Evolutionary conservation across 2,113 vertebrate species (phyloP), one percentile per base, ranked within the genome.

Genomic region (Pteronura brasiliensis): DNA sequence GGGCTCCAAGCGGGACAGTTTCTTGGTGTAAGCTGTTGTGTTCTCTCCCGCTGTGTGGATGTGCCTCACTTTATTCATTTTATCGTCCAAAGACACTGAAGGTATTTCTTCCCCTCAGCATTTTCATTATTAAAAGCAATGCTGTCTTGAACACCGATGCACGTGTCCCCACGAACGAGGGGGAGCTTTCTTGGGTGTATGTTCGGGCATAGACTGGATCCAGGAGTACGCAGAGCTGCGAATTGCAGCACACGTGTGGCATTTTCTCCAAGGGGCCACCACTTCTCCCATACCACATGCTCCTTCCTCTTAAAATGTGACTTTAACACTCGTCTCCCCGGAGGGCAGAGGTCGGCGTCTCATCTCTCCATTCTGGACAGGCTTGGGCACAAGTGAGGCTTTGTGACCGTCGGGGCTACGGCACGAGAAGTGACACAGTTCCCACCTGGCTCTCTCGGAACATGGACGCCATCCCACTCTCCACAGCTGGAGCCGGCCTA

Each of bases 1-100:
- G 14, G 49, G 49, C 29, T 72, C 65, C 4, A 13, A n/a, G 39
- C 1, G 23, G 2, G 4, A 27, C 1, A 1, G 4, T 23, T 18
- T 4, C 12, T 61, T 79, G 17, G 5, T 9, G 34, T n/a, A 17
- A 29, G 21, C 11, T 3, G 36, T 36, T 27, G 25, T 7, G 27
- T 52, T n/a, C 61, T 72, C 7, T 34, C 59, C 52, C 17, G 3
- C 0, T 7, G 36, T 11, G 21, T 20, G 67, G 76, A 29, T 17
- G 39, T 7, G 10, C 20, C 52, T 57, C 82, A 17, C 18, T 82
- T 42, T 10, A 47, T 20, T 74, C 27, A 49, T 14, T 39, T 86
- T 34, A 44, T 4, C 39, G 36, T 29, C 20, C 15, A 31, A 27
- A 34, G 18, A 57, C 34, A 80, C 47, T 21, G 27, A 20, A 63